phyloP scores from a whole-genome alignment of 2,797 vertebrate species.

The Hapalemur alaotrensis region DNA sequence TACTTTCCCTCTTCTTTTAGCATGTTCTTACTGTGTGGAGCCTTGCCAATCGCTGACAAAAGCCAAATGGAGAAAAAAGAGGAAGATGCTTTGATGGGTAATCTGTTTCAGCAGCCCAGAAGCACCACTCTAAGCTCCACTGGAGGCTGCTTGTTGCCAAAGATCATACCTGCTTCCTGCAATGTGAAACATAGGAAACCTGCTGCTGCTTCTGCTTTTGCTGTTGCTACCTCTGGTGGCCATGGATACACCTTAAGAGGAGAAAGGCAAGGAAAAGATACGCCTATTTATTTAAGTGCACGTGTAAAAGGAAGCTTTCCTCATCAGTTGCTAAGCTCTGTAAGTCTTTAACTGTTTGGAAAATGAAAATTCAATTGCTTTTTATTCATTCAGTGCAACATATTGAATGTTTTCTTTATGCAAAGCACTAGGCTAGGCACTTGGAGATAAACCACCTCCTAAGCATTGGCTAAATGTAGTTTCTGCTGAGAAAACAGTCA shows the following conservation, averaged over 20 bases:
- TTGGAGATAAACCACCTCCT: not conserved
- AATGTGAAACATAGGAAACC: slow-evolving; percentile 36
- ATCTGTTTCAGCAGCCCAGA: slow-evolving; percentile 54
- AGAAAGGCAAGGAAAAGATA: not conserved
- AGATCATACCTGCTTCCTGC: slow-evolving; percentile 64
- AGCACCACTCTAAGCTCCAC: not conserved
- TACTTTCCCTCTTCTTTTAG: slow-evolving; percentile 74
- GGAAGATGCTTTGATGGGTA: slow-evolving; percentile 67
- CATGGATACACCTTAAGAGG: not conserved
- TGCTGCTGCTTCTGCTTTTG: not conserved
- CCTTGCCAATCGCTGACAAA: slow-evolving; percentile 78
- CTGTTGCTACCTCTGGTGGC: slow-evolving; percentile 23
- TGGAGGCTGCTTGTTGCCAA: slow-evolving; percentile 59
- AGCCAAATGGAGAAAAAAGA: slow-evolving; percentile 58
- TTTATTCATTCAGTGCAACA: not conserved
- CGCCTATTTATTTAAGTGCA: not conserved
- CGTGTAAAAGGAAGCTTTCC: not conserved
- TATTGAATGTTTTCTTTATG: not conserved
- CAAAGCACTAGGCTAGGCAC: not conserved
- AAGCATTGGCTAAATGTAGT: not conserved
- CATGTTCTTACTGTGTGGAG: slow-evolving; percentile 71
- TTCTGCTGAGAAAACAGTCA: not conserved
- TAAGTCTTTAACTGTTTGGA: not conserved
- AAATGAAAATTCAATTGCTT: not conserved
- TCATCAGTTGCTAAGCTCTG: not conserved